Evolutionary conservation across 2,888 invertebrate species (phyloP).

Genomic region (Philaethria dido): DNA sequence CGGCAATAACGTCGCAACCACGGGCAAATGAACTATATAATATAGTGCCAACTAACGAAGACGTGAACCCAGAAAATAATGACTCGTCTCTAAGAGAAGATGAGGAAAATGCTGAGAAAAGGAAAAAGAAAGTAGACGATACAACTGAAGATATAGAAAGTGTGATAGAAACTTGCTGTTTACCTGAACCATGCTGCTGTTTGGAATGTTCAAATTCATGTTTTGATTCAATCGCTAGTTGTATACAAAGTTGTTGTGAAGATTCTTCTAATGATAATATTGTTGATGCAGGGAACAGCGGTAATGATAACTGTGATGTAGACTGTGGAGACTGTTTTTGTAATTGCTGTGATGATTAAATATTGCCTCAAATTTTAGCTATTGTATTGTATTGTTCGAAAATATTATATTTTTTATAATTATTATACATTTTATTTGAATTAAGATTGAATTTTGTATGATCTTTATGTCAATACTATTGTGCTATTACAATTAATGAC

Average conservation of each 20-base stretch:
- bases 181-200: background rate
- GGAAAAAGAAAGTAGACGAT: background rate
- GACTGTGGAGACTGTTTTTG: conserved; percentile 32
- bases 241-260: conserved; percentile 1
- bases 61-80: background rate
- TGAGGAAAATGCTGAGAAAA: background rate
- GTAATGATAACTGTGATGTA: conserved; percentile 27
- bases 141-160: background rate
- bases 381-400: too few relatives aligned
- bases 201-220: conserved; percentile 4
- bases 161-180: conserved; percentile 7
- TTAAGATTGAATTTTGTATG: background rate
- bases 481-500: background rate
- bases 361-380: background rate
- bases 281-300: background rate
- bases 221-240: conserved; percentile 5
- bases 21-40: conserved; percentile 5
- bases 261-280: background rate
- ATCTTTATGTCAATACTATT: background rate
- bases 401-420: background rate
- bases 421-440: background rate
- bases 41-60: background rate
- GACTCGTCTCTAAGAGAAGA: background rate
- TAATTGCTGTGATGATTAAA: background rate
- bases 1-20: conserved; percentile 1